Conservation (phyloP, 1,140 invertebrate genomes). For the Trialeurodes vaporariorum region DNA sequence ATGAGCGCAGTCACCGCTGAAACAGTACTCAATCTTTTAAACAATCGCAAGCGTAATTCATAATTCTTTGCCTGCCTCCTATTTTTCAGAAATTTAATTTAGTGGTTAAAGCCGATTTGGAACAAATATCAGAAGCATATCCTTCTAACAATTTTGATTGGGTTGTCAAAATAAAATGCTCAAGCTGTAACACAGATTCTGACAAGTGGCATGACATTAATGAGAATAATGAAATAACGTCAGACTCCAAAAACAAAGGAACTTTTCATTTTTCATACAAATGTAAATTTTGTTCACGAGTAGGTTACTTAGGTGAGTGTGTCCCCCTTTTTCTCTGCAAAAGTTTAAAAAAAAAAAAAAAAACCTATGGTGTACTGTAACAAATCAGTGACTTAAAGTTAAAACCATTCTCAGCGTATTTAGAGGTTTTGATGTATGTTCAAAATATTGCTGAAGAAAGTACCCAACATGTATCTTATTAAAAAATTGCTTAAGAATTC, state of each 20-base stretch:
- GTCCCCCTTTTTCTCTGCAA: background rate
- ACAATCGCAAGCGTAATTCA: no score
- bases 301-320: background rate
- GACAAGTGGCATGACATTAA: background rate
- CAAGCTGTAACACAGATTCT: background rate
- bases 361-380: no score
- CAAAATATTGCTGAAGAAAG: no score
- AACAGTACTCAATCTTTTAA: no score
- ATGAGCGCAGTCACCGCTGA: no score
- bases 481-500: no score
- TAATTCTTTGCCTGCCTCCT: no score
- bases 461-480: no score
- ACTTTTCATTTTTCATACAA: background rate
- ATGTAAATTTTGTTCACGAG: background rate
- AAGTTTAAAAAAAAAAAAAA: no score
- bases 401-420: no score
- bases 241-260: background rate
- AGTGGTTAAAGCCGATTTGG: background rate
- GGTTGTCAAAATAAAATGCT: background rate
- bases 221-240: background rate
- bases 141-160: background rate
- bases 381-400: no score
- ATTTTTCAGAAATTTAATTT: background rate
- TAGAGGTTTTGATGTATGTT: no score
- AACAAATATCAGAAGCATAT: background rate